Evolutionary conservation across 2,888 invertebrate species (phyloP), one percentile per base, ranked within the genome.

Genomic region (Aporophyla nigra): DNA sequence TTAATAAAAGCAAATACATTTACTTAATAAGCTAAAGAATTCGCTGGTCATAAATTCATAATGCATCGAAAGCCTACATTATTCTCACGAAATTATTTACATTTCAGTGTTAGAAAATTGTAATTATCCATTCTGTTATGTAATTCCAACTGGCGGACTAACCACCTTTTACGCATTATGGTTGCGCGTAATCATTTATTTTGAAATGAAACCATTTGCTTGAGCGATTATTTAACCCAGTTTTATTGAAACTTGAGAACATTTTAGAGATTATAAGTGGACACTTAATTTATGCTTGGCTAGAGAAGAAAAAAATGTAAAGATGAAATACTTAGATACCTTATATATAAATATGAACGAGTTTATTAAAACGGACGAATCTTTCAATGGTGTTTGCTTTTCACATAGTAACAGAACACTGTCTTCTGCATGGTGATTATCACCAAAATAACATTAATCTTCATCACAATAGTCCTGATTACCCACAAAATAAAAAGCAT

Each of bases 181-280:
- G 73, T 12, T 65, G 72, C 63, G 70, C 66, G 74, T 79, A 83
- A 83, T 75, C 46, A 51, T 73, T 71, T 59, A 73, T 86, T 86
- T 86, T 84, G 85, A 75, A 85, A 85, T 71, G 58, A 46, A 83
- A 61, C 58, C 61, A 71, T 82, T 85, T 82, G 68, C 43, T 82
- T 59, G 65, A 73, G 67, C 46, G 62, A 86, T 82, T 82, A 75
- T 82, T 78, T 70, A 77, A 85, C 78, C 83, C 12, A 75, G 61
- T 72, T 85, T 61, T 46, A 71, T 66, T 82, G n/a, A 59, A 67
- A 84, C 49, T 80, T 51, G 21, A 53, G 66, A 78, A 66, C 66
- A 63, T 27, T 74, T 74, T n/a, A 40, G 19, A 43, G 33, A 61
- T 51, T 46, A 46, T n/a, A 46, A 68, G 5, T 40, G 9, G 5